Base-by-base conservation (phyloP, 2,888 invertebrate species). In the Cephus sareptanus region DNA sequence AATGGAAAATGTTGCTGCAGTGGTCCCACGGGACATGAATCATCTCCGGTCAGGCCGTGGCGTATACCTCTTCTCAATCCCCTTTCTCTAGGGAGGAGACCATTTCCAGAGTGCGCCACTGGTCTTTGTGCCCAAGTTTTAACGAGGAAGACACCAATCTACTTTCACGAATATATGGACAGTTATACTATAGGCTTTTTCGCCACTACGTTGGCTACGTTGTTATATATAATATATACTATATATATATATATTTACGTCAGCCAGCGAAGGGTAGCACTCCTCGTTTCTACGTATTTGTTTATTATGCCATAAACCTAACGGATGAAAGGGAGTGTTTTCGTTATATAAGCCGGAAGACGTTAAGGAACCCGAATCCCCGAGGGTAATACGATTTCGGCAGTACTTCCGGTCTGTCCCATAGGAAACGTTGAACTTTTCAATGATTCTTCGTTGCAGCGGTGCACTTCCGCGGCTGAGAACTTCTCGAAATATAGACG, bases 11-110 rank as follows among this genome's bases (percentile, higher is more conserved):
- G 76, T 77, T 79, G 76, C 80, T 84, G 82, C 82, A 79, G 79
- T 80, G 80, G 82, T 85, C 83, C 82, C 86, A 71, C 75, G 83
- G 83, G 85, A 79, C 83, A 87, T 86, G 86, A 88, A 87, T 89
- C 87, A 87, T 87, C 87, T 87, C 84, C 84, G 80, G 81, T 80
- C 82, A 82, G 85, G 81, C 80, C 75, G 81, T 75, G 84, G 81
- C 81, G 82, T 40, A 6, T 87, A 84, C 80, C 81, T 68, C 76
- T 35, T 75, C 40, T 37, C 34, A 33, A 30, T 69, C 37, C 71
- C 69, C 75, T n/a, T 69, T 40, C 75, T 68, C 69, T 30, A 69
- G 13, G 31, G 31, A 30, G 73, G 56, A 15, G 15, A 15, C 15
- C 40, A 40, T 40, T 15, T 40, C 15, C 40, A 40, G 40, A 40